These are phyloP conservation scores for Ceyx margarethae DNA, from an alignment of 2,113 vertebrate species.

Conservation along the genomic window DNA sequence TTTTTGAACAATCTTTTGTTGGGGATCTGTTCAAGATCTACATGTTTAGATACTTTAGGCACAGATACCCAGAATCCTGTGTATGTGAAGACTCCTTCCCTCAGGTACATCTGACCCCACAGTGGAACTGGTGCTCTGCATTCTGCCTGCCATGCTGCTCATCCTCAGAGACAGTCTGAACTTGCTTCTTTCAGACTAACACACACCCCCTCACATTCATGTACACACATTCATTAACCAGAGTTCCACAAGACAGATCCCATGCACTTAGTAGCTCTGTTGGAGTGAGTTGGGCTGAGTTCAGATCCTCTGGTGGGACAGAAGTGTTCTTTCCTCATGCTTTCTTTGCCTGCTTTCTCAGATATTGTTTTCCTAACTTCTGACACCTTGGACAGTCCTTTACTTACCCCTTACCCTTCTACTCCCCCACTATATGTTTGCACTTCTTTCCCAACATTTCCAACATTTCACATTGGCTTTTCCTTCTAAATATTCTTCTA, in stretches of 20 bases:
- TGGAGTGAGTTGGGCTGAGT: not conserved
- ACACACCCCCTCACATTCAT: accelerated
- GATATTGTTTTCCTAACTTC: not conserved
- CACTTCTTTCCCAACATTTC: not conserved
- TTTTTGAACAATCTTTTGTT: not conserved
- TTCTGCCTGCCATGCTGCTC: not conserved
- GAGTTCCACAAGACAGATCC: not conserved
- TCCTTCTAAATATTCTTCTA: not conserved
- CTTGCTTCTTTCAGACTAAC: not conserved
- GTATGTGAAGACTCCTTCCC: not conserved
- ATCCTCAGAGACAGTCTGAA: not conserved
- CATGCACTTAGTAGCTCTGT: not conserved
- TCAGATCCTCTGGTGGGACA: not conserved
- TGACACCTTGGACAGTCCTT: not conserved
- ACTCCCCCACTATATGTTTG: not conserved
- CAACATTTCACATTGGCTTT: not conserved
- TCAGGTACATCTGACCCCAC: not conserved
- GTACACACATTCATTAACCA: not conserved
- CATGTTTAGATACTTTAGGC: not conserved
- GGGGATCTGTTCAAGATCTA: not conserved
- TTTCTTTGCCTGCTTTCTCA: not conserved
- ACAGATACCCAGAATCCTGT: not conserved
- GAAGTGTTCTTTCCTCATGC: not conserved
- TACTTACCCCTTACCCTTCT: not conserved
- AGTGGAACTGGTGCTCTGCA: not conserved